Evolutionary conservation across 2,888 invertebrate species (phyloP), one percentile per base, ranked within the genome.

Genomic region (Hirudinaria manillensis): DNA sequence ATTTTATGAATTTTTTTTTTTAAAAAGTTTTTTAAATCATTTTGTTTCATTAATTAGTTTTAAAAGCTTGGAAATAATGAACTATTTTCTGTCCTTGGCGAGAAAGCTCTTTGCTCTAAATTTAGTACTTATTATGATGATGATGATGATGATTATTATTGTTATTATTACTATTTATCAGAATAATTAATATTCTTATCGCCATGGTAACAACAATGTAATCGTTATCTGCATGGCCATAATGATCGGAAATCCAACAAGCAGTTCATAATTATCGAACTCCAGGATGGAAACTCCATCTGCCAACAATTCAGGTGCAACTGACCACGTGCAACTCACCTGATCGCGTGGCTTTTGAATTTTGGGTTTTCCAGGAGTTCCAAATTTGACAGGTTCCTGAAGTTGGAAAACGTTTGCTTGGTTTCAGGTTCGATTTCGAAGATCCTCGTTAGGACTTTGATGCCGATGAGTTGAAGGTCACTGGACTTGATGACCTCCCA

Each of bases 401-500:
- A 77, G 32, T 65, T n/a, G 16, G 27, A 27, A 65, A 77, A 77
- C 27, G 77, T 65, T 2, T 75, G 55, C 45, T 75, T 76, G 4
- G 77, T 75, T 29, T 73, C 51, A 53, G 77, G 77, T 34, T 68
- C 68, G 36, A 73, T 55, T 34, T 77, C 75, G 71, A 77, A 77
- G 65, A 77, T 77, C 32, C 72, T 51, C 34, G 77, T 67, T 61
- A 77, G 72, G 38, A 77, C 66, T n/a, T 67, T 70, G 53, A 70
- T 55, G 21, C 75, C 77, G 36, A 75, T 55, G 72, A 72, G n/a
- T 55, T 74, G 73, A 56, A 66, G 27, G 72, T 75, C 51, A 13
- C 53, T 45, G 29, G 61, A 56, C 36, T 75, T 71, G 32, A 75
- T 65, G 61, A 71, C 29, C 34, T 65, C 53, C 77, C 76, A 77